Percentiles rank a stretch among this genome's conserved stretches.
Conservation (phyloP, 1,140 invertebrate species). For the Micrasema longulum region DNA sequence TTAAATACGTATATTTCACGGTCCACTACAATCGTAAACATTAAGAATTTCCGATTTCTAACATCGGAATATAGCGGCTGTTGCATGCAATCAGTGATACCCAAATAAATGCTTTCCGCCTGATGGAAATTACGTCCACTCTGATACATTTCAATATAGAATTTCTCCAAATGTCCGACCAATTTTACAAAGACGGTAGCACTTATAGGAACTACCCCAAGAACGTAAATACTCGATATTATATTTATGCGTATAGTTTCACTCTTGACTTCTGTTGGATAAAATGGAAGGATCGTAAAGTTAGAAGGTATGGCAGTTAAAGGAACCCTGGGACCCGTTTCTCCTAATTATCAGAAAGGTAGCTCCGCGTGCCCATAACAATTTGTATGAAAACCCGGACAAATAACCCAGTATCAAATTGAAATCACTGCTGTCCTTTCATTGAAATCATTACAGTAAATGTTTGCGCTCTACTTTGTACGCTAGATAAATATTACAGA, state of each 20-base stretch:
- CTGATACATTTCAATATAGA: slow-evolving; percentile 24
- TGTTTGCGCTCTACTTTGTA: too few relatives aligned
- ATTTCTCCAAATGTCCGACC: slow-evolving; percentile 1
- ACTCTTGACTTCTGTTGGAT: not conserved
- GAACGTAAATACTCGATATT: too few relatives aligned
- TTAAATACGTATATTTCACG: too few relatives aligned
- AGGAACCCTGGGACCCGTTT: slow-evolving; percentile 18
- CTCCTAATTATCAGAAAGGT: slow-evolving; percentile 41
- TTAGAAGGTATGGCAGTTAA: slow-evolving; percentile 23
- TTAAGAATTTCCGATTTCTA: too few relatives aligned
- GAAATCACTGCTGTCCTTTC: too few relatives aligned
- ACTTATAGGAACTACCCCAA: too few relatives aligned
- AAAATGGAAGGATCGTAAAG: slow-evolving; percentile 2
- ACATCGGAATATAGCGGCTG: not conserved
- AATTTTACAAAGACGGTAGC: too few relatives aligned
- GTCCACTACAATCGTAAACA: too few relatives aligned
- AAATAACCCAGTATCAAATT: slow-evolving; percentile 38
- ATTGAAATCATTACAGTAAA: too few relatives aligned
- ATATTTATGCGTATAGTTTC: not conserved
- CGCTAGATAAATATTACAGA: too few relatives aligned
- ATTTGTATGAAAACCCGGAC: slow-evolving; percentile 30
- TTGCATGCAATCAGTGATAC: slow-evolving; percentile 16
- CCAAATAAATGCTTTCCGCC: not conserved
- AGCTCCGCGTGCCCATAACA: slow-evolving; percentile 21
- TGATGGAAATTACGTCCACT: slow-evolving; percentile 6